phyloP scores from a whole-genome alignment of 2,113 vertebrate species.

The Prunella fulvescens region DNA sequence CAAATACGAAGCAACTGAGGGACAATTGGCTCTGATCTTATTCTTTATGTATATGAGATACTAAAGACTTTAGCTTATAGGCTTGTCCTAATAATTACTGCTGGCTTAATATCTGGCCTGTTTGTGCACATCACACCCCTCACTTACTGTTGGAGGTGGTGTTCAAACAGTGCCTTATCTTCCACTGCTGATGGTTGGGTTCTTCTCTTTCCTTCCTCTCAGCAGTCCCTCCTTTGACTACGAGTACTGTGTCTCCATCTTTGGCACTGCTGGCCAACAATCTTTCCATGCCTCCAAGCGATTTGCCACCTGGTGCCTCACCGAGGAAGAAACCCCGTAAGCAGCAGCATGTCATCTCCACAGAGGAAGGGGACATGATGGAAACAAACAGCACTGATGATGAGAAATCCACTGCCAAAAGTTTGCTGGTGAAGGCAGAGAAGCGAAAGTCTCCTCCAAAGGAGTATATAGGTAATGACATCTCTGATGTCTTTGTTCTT shows the following conservation, averaged over 20 bases:
- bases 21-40: neutral
- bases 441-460: conserved; percentile 93
- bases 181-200: neutral
- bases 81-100: neutral
- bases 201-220: neutral
- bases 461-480: conserved; percentile 89
- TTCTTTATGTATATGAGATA: neutral
- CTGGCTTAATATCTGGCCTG: neutral
- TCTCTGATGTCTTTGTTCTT: neutral
- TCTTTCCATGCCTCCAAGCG: conserved; percentile 79
- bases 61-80: neutral
- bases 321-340: conserved; percentile 97
- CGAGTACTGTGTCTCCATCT: conserved; percentile 76
- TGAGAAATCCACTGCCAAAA: conserved; percentile 86
- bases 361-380: conserved; percentile 97
- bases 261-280: conserved; percentile 78
- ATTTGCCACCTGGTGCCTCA: conserved; percentile 91
- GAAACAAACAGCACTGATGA: conserved; percentile 98
- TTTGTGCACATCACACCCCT: accelerated
- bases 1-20: neutral
- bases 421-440: conserved; percentile 83
- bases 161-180: neutral
- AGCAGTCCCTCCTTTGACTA: conserved; percentile 76
- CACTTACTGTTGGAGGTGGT: neutral
- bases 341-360: conserved; percentile 97